Percentiles rank a stretch among this genome's conserved stretches.
Conservation (phyloP, 2,888 invertebrate species). For the Eupithecia abbreviata region DNA sequence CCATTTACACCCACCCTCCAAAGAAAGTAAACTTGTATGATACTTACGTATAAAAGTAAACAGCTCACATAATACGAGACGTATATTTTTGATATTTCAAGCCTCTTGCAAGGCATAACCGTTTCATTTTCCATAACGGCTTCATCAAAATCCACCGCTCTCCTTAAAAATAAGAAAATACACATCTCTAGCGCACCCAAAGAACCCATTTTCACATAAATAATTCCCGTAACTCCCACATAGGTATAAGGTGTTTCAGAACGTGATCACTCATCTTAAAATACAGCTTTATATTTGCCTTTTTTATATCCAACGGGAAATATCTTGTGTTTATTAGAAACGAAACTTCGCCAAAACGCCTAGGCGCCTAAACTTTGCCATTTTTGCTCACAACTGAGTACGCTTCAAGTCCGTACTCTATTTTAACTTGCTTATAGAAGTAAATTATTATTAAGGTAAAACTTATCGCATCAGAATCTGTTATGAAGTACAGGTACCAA, state of each 20-base stretch:
- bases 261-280: slow-evolving; percentile 11
- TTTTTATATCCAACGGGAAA: neutral
- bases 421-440: neutral
- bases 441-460: neutral
- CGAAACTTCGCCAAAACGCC: neutral
- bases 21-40: neutral
- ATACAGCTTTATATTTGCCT: neutral
- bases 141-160: slow-evolving; percentile 42
- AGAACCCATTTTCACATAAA: slow-evolving; percentile 45
- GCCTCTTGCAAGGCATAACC: slow-evolving; percentile 17
- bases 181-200: slow-evolving; percentile 39
- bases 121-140: slow-evolving; percentile 35
- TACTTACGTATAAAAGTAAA: neutral
- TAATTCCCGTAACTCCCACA: slow-evolving; percentile 35
- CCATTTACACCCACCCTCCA: neutral
- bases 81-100: neutral
- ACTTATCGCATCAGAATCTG: neutral
- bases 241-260: slow-evolving; percentile 9
- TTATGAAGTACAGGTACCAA: neutral
- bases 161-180: slow-evolving; percentile 44
- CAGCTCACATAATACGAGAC: neutral
- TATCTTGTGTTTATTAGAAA: neutral
- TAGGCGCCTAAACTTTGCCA: neutral
- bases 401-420: neutral
- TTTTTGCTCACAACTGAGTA: neutral